Base-by-base conservation (phyloP, 2,888 invertebrate species). In the Polyploca ridens region DNA sequence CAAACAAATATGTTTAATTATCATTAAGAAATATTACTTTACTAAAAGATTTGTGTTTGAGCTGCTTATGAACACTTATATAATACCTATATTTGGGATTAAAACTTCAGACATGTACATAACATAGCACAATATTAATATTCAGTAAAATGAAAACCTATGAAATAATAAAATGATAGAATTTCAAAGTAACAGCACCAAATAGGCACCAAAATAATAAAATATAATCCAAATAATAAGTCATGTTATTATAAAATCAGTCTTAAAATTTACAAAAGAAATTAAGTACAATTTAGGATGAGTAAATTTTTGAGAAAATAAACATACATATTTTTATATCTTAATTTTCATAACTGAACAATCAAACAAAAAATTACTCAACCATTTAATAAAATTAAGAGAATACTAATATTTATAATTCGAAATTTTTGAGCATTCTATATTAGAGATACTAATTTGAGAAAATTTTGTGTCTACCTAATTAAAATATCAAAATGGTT, bases 211-310 rank as follows among this genome's bases (percentile, higher is more conserved):
- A 59, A 33, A 58, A 60, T 16, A 68, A 67, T 44, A 66, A 67
- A 64, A 65, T 62, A 64, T 64, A 68, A 62, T 63, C 62, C 27
- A n/a, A 33, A 54, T 49, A 63, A 69, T 64, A 63, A 68, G 64
- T 66, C 60, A 64, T 70, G 65, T 66, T 67, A 71, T 72, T 69
- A 74, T 70, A 71, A 75, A 82, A 84, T 88, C 89, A 89, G 89
- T 87, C 89, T 88, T 85, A 74, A 64, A 77, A 72, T 76, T 82
- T 73, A 70, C 68, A 71, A 13, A 27, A 41, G 65, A 72, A 54
- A 75, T 76, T 77, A 79, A 77, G 76, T 78, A 79, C 77, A 74
- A 62, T 72, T 54, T 54, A 14, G 14, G 5, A 14, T 46, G 49
- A 49, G 49, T 49, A 19, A 19, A 8, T 19, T 54, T 54, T 8